phyloP scores from a whole-genome alignment of 2,113 vertebrate genomes.

The Calyptomena viridis region DNA sequence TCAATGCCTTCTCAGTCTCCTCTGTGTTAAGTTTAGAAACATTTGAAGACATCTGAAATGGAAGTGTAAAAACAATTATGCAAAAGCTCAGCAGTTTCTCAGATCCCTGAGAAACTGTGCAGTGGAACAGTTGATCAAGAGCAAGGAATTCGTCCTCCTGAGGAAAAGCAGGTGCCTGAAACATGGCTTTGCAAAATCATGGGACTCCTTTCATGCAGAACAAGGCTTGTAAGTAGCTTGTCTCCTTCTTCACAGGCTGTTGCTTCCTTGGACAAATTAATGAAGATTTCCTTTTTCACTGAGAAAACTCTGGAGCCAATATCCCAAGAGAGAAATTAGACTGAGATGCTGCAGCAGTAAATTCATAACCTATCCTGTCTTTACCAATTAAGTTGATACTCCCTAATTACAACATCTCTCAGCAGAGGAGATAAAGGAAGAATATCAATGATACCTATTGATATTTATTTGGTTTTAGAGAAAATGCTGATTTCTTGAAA shows the following conservation, averaged over 20 bases:
- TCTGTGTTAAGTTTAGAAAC: slow-evolving; percentile 54
- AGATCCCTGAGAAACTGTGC: neutral
- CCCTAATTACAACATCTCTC: neutral
- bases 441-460: neutral
- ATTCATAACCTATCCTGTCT: neutral
- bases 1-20: slow-evolving; percentile 37
- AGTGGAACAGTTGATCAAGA: neutral
- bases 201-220: neutral
- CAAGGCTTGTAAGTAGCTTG: neutral
- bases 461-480: neutral
- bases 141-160: neutral
- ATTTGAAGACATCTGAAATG: slow-evolving; percentile 23
- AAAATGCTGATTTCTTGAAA: neutral
- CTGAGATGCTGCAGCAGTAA: neutral
- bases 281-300: neutral
- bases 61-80: slow-evolving; percentile 35
- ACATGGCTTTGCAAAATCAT: neutral
- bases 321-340: neutral
- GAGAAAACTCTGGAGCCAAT: neutral
- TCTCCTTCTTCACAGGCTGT: neutral
- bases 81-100: slow-evolving; percentile 50
- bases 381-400: neutral
- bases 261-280: neutral
- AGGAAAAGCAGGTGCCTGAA: neutral
- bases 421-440: neutral